Conservation (phyloP, 2,888 invertebrate genomes). For the Sinhomidia bicolor region DNA sequence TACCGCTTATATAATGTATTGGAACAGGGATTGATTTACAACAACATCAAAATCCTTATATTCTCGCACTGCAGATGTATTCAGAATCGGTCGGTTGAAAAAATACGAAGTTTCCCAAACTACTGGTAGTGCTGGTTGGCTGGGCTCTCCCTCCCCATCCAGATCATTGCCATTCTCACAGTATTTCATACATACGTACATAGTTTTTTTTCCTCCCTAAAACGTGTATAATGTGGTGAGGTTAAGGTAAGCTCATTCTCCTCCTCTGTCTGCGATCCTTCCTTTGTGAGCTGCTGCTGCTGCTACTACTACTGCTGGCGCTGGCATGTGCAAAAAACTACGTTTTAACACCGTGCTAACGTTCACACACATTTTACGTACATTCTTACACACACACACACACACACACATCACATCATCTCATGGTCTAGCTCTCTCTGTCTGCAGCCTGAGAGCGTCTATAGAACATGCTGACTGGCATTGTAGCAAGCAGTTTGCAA, state of each 20-base stretch:
- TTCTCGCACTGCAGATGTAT: slow-evolving; percentile 46
- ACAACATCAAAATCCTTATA: neutral
- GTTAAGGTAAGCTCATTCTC: slow-evolving; percentile 66
- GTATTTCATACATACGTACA: slow-evolving; percentile 23
- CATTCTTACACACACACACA: neutral
- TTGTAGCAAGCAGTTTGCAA: neutral
- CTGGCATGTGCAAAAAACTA: neutral
- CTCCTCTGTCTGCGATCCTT: slow-evolving; percentile 57
- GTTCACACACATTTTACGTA: slow-evolving; percentile 28
- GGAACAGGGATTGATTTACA: slow-evolving; percentile 3
- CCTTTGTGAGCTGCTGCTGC: slow-evolving; percentile 25
- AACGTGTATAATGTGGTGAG: slow-evolving; percentile 51
- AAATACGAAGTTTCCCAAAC: slow-evolving; percentile 9
- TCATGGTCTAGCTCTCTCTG: slow-evolving; percentile 9
- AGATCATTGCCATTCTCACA: slow-evolving; percentile 68
- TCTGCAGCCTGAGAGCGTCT: slow-evolving; percentile 5
- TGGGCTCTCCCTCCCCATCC: slow-evolving; percentile 40
- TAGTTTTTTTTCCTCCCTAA: slow-evolving; percentile 3
- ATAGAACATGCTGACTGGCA: slow-evolving; percentile 8
- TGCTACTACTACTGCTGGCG: no score
- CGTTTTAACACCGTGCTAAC: neutral
- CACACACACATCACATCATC: neutral
- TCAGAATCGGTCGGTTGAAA: neutral
- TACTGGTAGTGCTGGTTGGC: neutral
- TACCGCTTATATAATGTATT: neutral